Percentiles rank a stretch among this genome's conserved stretches.
phyloP scores from a whole-genome alignment of 2,797 vertebrate species.

The Brotula barbata region DNA sequence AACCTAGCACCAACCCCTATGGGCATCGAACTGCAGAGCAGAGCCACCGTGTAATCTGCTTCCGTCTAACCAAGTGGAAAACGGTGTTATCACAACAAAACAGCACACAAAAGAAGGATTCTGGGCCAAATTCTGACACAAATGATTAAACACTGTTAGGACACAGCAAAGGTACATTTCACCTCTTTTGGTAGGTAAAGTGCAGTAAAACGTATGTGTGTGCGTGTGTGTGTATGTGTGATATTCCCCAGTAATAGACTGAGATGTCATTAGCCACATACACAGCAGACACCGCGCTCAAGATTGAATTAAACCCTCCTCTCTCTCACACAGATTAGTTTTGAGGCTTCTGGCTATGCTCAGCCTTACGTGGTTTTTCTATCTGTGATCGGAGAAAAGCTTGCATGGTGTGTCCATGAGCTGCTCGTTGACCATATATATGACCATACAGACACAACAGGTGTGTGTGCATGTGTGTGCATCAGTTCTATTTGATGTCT shows the following conservation, averaged over 20 bases:
- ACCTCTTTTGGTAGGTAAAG: conserved; percentile 36
- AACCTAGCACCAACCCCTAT: conserved; percentile 34
- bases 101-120: conserved; percentile 3
- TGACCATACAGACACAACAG: too few relatives aligned
- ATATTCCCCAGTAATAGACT: conserved; percentile 48
- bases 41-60: conserved; percentile 22
- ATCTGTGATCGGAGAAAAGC: conserved; percentile 32
- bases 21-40: conserved; percentile 34
- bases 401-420: conserved; percentile 19
- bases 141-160: conserved; percentile 17
- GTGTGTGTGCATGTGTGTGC: background rate
- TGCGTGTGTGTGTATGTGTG: conserved; percentile 35
- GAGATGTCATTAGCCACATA: conserved; percentile 59
- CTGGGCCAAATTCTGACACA: conserved; percentile 10
- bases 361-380: conserved; percentile 41
- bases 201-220: conserved; percentile 48
- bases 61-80: conserved; percentile 24
- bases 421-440: conserved; percentile 29
- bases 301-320: conserved; percentile 60
- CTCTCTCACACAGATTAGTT: conserved; percentile 52
- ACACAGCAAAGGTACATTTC: conserved; percentile 24
- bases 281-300: conserved; percentile 54
- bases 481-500: too few relatives aligned
- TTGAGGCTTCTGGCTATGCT: conserved; percentile 66
- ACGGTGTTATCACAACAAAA: conserved; percentile 18